Evolutionary conservation across 2,113 vertebrate genomes (phyloP), one percentile per base, ranked within the genome.

Genomic region (Peromyscus polionotus): DNA sequence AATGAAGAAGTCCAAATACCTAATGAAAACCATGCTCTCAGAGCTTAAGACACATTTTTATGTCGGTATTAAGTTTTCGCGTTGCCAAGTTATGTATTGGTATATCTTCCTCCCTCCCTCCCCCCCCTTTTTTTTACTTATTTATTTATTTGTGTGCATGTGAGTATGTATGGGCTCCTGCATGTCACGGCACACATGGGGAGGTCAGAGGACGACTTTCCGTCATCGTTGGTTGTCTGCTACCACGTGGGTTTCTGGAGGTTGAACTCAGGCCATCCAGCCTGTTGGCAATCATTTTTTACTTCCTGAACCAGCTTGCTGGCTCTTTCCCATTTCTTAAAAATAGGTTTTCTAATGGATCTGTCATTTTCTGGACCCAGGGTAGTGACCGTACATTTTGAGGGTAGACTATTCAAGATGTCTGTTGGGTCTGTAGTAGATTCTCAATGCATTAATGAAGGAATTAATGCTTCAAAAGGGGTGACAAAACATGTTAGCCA

Each of bases 11-110:
- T 73, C 36, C 14, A 59, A 89, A 51, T 24, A 31, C 65, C 31
- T 73, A 45, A 68, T 42, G 48, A 70, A 93, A 93, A 80, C n/a
- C 12, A 83, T 54, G 63, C 68, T 90, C 88, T 88, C 42, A 63
- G 19, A 57, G 1, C 81, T 85, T 75, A 57, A 24, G n/a, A 67
- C 42, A 59, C 7, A 33, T 76, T 63, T 59, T 63, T 90, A 24
- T 63, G 57, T 59, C 14, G 42, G 61, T 79, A 63, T 39, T 92
- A 87, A 9, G 36, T 94, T 86, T 87, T 77, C 14, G 67, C 24
- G 33, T 68, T 90, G 19, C 83, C n/a, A 80, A 84, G 68, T 88
- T 65, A 7, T 65, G 9, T 87, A 93, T 20, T 83, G 68, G 92
- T 36, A 45, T 73, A 7, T 7, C 6, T 4, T 48, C 45, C 45